A percentile compares a stretch with the other conserved stretches of the same genome.
Evolutionary conservation across 2,888 invertebrate genomes (phyloP).

Genomic region (Tortricodes alternella): DNA sequence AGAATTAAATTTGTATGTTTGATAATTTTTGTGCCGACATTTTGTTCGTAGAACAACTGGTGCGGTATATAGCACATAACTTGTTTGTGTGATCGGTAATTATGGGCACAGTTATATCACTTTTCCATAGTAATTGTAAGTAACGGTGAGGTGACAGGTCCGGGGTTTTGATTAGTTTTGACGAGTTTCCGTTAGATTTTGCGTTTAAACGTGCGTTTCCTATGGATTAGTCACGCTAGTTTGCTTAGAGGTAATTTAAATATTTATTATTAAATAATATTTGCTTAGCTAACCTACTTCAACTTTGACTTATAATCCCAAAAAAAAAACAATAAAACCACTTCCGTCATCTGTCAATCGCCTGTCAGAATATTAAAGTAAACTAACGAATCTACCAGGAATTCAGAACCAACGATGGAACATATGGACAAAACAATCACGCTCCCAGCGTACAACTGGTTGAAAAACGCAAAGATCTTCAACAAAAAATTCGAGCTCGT

Average conservation of each 20-base stretch:
- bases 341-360: constrained; percentile 10
- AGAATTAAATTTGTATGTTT: not conserved
- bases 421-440: constrained; percentile 31
- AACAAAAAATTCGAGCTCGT: constrained; percentile 53
- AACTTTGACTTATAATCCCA: not conserved
- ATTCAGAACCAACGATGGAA: constrained; percentile 18
- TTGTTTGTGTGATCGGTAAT: constrained; percentile 4
- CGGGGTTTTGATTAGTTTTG: constrained; percentile 13
- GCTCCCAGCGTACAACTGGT: constrained; percentile 53
- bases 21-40: not conserved
- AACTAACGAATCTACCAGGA: constrained; percentile 1
- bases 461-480: constrained; percentile 50
- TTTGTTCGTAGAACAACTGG: constrained; percentile 13
- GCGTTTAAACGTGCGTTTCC: not conserved
- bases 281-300: constrained; percentile 18
- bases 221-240: not conserved
- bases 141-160: constrained; percentile 9
- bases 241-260: too few relatives aligned
- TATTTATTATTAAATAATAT: too few relatives aligned
- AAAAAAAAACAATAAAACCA: not conserved
- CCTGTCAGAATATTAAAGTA: constrained; percentile 9
- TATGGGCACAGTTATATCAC: constrained; percentile 22
- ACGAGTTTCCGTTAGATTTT: not conserved
- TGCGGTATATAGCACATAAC: not conserved
- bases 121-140: not conserved